Evolutionary conservation across 2,113 vertebrate genomes (phyloP).

Genomic region (Chaetura pelagica): DNA sequence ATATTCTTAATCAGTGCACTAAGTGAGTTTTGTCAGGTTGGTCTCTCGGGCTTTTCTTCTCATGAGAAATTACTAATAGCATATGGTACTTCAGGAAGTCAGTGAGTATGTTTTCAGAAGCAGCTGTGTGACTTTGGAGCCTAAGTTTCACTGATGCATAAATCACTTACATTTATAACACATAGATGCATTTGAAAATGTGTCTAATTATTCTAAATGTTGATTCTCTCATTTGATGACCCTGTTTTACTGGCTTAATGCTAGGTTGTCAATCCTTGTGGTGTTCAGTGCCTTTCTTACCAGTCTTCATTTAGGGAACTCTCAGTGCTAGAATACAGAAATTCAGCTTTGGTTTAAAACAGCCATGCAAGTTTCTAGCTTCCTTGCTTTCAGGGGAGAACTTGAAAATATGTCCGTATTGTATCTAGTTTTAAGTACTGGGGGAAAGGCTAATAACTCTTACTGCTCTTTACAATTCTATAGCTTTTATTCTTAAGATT

Average conservation of each 20-base stretch:
- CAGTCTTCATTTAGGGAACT: neutral
- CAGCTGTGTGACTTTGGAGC: neutral
- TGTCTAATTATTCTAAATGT: neutral
- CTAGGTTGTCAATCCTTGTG: neutral
- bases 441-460: neutral
- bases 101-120: slow-evolving; percentile 34
- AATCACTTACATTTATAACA: neutral
- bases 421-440: neutral
- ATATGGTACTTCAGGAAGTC: slow-evolving; percentile 28
- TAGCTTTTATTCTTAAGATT: neutral
- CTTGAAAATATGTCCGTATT: neutral
- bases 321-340: neutral
- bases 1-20: neutral
- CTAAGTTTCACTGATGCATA: neutral
- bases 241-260: neutral
- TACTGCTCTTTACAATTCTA: neutral
- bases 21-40: slow-evolving; percentile 67
- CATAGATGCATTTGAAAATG: neutral
- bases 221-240: neutral
- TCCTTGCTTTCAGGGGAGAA: neutral
- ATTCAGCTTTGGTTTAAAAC: slow-evolving; percentile 5
- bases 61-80: slow-evolving; percentile 46
- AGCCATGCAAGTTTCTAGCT: neutral
- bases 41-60: slow-evolving; percentile 51
- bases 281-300: neutral